These are phyloP conservation scores for Malacoraja senta DNA, from an alignment of 2,797 vertebrate species.

Conservation along the genomic window DNA sequence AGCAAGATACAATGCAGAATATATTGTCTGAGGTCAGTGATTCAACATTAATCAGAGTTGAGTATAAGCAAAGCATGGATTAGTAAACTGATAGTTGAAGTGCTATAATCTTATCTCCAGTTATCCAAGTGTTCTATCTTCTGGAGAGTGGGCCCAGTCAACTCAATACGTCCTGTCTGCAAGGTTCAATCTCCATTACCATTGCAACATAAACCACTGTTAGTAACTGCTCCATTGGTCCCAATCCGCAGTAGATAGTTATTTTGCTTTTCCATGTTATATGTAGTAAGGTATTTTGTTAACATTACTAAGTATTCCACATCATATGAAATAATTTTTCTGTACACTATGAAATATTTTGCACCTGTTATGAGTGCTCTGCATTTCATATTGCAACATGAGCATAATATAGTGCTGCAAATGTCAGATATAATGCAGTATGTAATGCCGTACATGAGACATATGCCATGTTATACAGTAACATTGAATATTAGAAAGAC, in stretches of 20 bases:
- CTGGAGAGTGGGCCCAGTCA: not conserved
- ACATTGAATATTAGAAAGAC: not conserved
- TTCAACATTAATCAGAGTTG: not conserved
- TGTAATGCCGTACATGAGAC: too few relatives aligned
- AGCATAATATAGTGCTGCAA: not conserved
- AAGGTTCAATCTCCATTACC: not conserved
- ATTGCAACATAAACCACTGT: not conserved
- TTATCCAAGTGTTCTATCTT: not conserved
- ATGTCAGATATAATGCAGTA: not conserved
- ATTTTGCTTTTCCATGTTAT: not conserved
- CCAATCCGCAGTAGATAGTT: not conserved
- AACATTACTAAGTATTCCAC: not conserved
- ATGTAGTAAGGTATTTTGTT: not conserved
- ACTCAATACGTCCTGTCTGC: not conserved
- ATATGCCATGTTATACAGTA: too few relatives aligned
- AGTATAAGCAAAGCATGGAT: not conserved
- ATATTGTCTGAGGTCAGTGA: not conserved
- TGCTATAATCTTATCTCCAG: not conserved
- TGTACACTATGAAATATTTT: not conserved
- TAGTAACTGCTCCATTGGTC: not conserved
- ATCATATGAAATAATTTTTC: not conserved
- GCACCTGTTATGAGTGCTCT: not conserved
- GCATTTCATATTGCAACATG: not conserved
- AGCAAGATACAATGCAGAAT: not conserved
- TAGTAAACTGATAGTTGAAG: not conserved